Base-by-base conservation (phyloP, 2,888 invertebrate species). In the Agapostemon virescens region DNA sequence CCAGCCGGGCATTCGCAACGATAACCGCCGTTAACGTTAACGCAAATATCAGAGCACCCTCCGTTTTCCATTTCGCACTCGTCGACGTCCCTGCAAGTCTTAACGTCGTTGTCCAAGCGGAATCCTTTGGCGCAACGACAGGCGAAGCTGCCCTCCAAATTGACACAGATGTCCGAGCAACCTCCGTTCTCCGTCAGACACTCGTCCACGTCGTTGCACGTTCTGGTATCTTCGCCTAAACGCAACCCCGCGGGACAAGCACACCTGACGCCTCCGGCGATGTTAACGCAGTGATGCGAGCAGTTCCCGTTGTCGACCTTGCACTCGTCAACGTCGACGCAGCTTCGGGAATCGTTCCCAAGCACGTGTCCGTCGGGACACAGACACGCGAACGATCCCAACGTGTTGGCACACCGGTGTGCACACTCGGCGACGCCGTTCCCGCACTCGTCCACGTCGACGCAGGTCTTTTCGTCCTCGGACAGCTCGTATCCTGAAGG, bases 281-380 rank as follows among this genome's bases (percentile, higher is more conserved):
- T 92, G 78, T 95, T 95, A 38, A 93, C 89, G 85, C 96, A 96
- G 30, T 93, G 93, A 77, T 96, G 95, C 6, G 94, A 94, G 89
- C 96, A 96, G 45, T 94, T 95, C 0, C 95, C 95, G 81, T 95
- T 95, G 74, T 93, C 93, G 0, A 91, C 86, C 13, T 91, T 90
- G 85, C 94, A 96, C 73, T 94, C 94, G 91, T 95, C 93, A 20
- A 93, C 88, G 33, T 92, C 90, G 15, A 93, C 85, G 81, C 94
- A 94, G 69, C 91, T 93, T 45, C 89, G 88, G 0, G 91, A 90
- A 77, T 93, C 90, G 63, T 89, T 88, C 2, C 84, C 82, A 4
- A 90, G 72, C 0, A 89, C 76, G 71, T 93, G 91, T 1, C 92
- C 93, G 1, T 88, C 86, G 0, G 93, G 93, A 75, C 93, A 93